Percentiles rank a stretch among this genome's conserved stretches.
These are phyloP conservation scores for Macrosiphum euphorbiae DNA, from an alignment of 2,888 invertebrate species.

Conservation along the genomic window DNA sequence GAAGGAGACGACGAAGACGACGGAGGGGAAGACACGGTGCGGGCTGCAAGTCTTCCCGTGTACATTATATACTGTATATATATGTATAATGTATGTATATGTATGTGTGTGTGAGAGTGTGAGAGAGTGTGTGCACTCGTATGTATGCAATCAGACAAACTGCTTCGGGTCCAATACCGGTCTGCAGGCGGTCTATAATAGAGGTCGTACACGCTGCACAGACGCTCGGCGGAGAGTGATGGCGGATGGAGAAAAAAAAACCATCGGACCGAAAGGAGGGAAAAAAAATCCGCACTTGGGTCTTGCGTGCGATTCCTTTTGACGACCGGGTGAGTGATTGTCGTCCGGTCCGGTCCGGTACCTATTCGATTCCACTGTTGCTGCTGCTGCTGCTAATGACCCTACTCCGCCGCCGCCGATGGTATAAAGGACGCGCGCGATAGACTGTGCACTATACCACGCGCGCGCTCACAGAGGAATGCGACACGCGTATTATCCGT, in stretches of 20 bases:
- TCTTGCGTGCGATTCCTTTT: constrained; percentile 46
- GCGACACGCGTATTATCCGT: constrained; percentile 16
- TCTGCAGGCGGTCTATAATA: constrained; percentile 45
- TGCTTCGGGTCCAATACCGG: constrained; percentile 58
- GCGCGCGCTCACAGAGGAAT: constrained; percentile 35
- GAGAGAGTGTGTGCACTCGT: neutral
- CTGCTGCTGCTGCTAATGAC: constrained; percentile 45
- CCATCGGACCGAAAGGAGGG: neutral
- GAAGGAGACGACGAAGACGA: constrained; percentile 20
- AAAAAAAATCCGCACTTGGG: constrained; percentile 53
- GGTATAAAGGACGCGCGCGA: constrained; percentile 2
- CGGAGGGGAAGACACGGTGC: neutral
- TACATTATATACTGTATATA: neutral
- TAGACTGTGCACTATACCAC: neutral
- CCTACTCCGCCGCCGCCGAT: constrained; percentile 24
- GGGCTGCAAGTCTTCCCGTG: neutral
- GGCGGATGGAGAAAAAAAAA: constrained; percentile 5
- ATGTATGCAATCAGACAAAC: constrained; percentile 45
- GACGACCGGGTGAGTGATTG: constrained; percentile 64
- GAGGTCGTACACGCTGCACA: constrained; percentile 3
- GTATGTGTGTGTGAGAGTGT: neutral
- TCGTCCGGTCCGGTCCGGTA: constrained; percentile 47
- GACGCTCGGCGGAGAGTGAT: neutral
- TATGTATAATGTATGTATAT: no score
- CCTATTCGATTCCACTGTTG: neutral